Percentiles rank a stretch among this genome's conserved stretches.
phyloP scores from a whole-genome alignment of 2,797 vertebrate species.

The Siniperca undulata region DNA sequence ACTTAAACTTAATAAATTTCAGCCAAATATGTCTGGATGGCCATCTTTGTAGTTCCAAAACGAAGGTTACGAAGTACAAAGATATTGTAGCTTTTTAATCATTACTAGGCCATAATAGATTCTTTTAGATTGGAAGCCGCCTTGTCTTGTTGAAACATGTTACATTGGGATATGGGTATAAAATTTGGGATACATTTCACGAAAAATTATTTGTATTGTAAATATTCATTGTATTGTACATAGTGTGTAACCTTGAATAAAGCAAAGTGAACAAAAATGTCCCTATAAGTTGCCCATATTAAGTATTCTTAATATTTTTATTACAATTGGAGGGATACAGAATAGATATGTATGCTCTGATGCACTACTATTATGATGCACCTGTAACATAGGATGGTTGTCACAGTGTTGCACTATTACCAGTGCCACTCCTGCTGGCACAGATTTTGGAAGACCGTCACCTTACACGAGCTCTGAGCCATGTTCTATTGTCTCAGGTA shows the following conservation, averaged over 20 bases:
- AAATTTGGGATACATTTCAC: neutral
- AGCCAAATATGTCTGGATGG: neutral
- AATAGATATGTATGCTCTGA: neutral
- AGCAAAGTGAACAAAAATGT: neutral
- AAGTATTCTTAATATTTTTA: neutral
- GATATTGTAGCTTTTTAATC: neutral
- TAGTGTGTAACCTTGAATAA: neutral
- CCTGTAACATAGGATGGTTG: neutral
- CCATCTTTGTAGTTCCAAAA: neutral
- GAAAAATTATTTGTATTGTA: neutral
- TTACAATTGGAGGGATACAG: neutral
- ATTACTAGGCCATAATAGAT: neutral
- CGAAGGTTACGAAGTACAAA: neutral
- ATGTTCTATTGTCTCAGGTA: neutral
- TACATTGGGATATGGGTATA: neutral
- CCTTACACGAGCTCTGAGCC: neutral
- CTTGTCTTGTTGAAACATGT: neutral
- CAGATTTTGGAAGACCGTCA: neutral
- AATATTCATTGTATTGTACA: neutral
- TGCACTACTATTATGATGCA: neutral
- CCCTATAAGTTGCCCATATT: neutral
- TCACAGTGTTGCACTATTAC: neutral
- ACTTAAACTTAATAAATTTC: neutral
- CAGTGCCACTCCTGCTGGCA: neutral
- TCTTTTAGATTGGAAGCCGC: neutral